These are phyloP conservation scores for Sciurus vulgaris DNA, from an alignment of 2,797 vertebrate species.

Conservation along the genomic window DNA sequence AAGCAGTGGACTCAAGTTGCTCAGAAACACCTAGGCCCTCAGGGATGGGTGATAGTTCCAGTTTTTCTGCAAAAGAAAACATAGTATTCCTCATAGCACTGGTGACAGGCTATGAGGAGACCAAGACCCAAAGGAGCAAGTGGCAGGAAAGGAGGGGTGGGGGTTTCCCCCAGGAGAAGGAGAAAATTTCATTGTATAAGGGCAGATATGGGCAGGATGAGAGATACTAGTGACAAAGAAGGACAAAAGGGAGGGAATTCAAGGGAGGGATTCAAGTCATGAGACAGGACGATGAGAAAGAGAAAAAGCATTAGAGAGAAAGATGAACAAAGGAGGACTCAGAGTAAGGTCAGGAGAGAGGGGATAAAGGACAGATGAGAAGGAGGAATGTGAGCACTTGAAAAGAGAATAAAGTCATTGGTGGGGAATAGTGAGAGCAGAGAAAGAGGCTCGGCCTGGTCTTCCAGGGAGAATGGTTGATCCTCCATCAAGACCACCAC, in stretches of 20 bases:
- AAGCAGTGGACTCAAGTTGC: not conserved
- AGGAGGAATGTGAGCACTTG: not conserved
- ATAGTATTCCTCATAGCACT: not conserved
- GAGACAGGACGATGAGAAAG: not conserved
- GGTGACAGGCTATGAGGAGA: not conserved
- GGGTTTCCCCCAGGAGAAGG: not conserved
- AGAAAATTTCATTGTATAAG: not conserved
- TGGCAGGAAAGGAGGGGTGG: not conserved
- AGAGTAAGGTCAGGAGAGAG: not conserved
- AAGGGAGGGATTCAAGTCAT: not conserved
- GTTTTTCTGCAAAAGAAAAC: not conserved
- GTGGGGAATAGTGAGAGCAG: not conserved
- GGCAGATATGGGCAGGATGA: not conserved
- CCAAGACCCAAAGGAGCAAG: not conserved
- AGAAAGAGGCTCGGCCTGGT: not conserved
- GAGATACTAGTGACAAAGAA: not conserved
- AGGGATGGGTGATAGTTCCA: not conserved
- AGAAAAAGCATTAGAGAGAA: not conserved
- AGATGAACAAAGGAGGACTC: not conserved
- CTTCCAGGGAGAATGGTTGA: fast-evolving
- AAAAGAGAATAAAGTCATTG: not conserved
- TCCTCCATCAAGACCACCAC: not conserved
- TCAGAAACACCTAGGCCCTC: not conserved
- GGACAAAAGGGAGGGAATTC: not conserved
- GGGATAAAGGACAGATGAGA: not conserved